Base-by-base conservation (phyloP, 1,140 invertebrate species). In the Plutomurus gul region DNA sequence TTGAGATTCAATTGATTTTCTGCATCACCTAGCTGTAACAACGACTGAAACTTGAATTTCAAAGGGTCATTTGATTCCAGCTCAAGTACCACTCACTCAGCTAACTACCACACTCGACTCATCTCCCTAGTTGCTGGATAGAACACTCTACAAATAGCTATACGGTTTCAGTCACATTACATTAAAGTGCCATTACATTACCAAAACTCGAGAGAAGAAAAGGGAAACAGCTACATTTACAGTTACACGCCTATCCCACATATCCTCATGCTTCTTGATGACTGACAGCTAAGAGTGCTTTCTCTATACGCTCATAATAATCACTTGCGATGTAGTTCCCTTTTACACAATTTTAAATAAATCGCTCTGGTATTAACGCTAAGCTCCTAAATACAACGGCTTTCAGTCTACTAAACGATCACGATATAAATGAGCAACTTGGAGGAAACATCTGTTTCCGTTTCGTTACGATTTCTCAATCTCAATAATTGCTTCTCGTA, bases 371-470 rank as follows among this genome's bases (percentile, higher is more conserved):
- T n/a, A n/a, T n/a, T n/a, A n/a, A n/a, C n/a, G n/a, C n/a, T n/a
- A n/a, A n/a, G n/a, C n/a, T n/a, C n/a, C n/a, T n/a, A n/a, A n/a
- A n/a, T n/a, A n/a, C n/a, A n/a, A n/a, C n/a, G n/a, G n/a, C n/a
- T n/a, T n/a, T n/a, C n/a, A n/a, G n/a, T n/a, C n/a, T 51, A 10
- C 7, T 16, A 65, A 65, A 36, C 56, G 25, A 65, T 73, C 37
- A 73, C 18, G 25, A 13, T 65, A 65, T 65, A 76, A 43, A 56
- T 60, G 49, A 56, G 40, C 27, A 39, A 40, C 33, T 33, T 20
- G 47, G 25, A 76, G 75, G 75, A 76, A 78, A 49, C 76, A 78
- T 78, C 65, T 78, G 76, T 37, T 78, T 78, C 56, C 76, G 76
- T 78, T 78, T 78, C 16, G 46, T 37, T 25, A 65, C 43, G 76